These are phyloP conservation scores for Dynastes grantii DNA, from an alignment of 2,888 invertebrate species.

Conservation along the genomic window DNA sequence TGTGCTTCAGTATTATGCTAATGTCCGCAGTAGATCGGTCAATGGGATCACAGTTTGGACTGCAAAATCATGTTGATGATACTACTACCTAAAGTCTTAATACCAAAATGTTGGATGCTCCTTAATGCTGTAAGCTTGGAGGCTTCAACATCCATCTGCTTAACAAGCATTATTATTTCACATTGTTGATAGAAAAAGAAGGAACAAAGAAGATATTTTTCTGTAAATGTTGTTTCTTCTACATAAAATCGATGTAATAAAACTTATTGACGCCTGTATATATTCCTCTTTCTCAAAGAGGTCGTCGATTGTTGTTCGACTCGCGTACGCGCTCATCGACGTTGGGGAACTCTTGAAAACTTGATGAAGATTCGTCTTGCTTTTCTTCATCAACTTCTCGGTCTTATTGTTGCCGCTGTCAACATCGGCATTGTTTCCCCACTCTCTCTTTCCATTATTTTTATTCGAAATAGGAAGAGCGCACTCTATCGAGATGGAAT, in stretches of 20 bases:
- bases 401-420: conserved; percentile 33
- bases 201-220: too few relatives aligned
- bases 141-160: too few relatives aligned
- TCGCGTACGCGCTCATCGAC: conserved; percentile 44
- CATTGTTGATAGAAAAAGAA: too few relatives aligned
- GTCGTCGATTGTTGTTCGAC: conserved; percentile 43
- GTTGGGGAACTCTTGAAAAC: conserved; percentile 40
- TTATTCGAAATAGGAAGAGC: conserved; percentile 29
- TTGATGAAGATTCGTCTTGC: conserved; percentile 44
- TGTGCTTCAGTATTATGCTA: too few relatives aligned
- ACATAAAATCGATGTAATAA: neutral
- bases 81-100: too few relatives aligned
- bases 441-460: conserved; percentile 7
- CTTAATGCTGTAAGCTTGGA: too few relatives aligned
- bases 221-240: too few relatives aligned
- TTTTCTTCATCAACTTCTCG: conserved; percentile 17
- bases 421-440: neutral
- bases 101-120: too few relatives aligned
- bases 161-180: too few relatives aligned
- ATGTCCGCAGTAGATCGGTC: too few relatives aligned
- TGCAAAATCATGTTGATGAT: too few relatives aligned
- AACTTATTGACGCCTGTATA: neutral
- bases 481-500: neutral
- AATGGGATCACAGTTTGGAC: too few relatives aligned
- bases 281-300: conserved; percentile 20